Base-by-base conservation (phyloP, 2,797 vertebrate genomes). In the Anolis apletophallus region DNA sequence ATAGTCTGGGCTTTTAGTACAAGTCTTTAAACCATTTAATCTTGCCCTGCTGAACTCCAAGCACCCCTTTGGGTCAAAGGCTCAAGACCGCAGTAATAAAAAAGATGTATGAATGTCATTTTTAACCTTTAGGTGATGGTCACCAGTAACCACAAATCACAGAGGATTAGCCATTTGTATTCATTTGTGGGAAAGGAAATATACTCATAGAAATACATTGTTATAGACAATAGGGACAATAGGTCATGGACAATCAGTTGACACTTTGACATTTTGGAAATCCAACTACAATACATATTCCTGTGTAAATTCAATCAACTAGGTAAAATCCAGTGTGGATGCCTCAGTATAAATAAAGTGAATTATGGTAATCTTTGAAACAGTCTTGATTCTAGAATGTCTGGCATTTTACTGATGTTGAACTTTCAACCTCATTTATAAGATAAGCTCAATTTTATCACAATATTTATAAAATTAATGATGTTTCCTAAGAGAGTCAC, bases 71-170 rank as follows among this genome's bases (percentile, higher is more conserved):
- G 88, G 89, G 92, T 96, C 94, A 95, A 93, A 94, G 91, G 90
- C 88, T 94, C 84, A 95, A 93, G 90, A 81, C 84, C 84, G 93
- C 64, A 90, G 91, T 94, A 95, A 95, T 94, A 95, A 96, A 96
- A 93, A 93, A 88, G 89, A 88, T 46, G 16, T 85, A 84, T 72
- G 81, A 94, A 89, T 1, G 91, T 93, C 91, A 55, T 32, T 59
- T 57, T 94, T 94, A 93, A 93, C 88, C 40, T 91, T 46, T 89
- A 92, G 88, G 86, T 1, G 54, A 90, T 85, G 90, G 52, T 67
- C 86, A 93, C 84, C 54, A 88, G 72, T 34, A 36, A 17, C 57
- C 69, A 84, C 88, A 73, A 89, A 76, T 83, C 88, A 92, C 73
- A 88, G 80, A 92, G 50, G 84, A 93, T 86, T 52, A 93, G 32